phyloP scores from a whole-genome alignment of 64 coral and sea anemone genomes.

The Trachythela sp. region DNA sequence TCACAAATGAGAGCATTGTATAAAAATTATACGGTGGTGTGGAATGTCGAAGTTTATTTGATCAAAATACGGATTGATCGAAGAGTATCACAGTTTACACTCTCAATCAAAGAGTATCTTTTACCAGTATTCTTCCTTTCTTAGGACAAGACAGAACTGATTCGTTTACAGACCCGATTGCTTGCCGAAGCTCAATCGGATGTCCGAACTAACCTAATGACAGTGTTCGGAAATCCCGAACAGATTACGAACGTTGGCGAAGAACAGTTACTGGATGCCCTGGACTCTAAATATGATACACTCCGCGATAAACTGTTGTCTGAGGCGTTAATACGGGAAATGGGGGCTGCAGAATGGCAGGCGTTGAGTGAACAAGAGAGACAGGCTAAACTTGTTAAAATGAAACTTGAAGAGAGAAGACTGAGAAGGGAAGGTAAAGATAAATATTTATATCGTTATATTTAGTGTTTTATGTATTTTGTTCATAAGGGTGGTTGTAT shows the following conservation, averaged over 20 bases:
- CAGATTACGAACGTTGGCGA: constrained; percentile 57
- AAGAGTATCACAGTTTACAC: not conserved
- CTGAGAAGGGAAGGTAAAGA: constrained; percentile 72
- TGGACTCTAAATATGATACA: constrained; percentile 87
- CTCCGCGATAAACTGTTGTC: constrained; percentile 76
- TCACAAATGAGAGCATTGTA: too few relatives aligned
- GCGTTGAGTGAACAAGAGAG: constrained; percentile 74
- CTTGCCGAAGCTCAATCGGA: constrained; percentile 40
- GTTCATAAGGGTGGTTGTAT: too few relatives aligned
- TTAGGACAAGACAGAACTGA: not conserved
- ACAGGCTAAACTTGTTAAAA: constrained; percentile 62
- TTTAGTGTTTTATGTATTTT: too few relatives aligned
- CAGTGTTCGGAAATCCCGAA: constrained; percentile 66
- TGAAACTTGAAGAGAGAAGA: constrained; percentile 81
- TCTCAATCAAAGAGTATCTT: not conserved
- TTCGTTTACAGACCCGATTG: constrained; percentile 57
- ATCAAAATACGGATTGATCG: not conserved
- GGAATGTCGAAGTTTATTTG: too few relatives aligned
- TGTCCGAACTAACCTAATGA: constrained; percentile 45
- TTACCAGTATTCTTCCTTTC: not conserved
- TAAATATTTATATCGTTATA: not conserved
- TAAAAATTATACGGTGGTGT: too few relatives aligned
- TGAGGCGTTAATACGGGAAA: constrained; percentile 70
- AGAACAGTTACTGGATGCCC: constrained; percentile 71
- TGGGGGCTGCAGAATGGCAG: constrained; percentile 75